Evolutionary conservation across 2,113 vertebrate genomes (phyloP), one percentile per base, ranked within the genome.

Genomic region (Ophthalmolycus amberensis): DNA sequence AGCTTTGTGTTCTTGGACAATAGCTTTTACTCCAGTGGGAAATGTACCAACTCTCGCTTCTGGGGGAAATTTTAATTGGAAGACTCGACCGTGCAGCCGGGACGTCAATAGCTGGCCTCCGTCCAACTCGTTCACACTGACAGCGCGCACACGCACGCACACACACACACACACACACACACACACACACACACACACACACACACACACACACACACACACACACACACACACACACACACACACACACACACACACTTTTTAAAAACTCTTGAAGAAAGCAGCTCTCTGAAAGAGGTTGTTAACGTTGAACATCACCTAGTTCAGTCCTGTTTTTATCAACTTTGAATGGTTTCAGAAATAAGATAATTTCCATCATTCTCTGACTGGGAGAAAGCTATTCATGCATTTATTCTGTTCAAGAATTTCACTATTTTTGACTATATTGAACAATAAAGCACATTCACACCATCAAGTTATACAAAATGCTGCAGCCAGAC

Each of bases 61-160:
- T 32, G 69, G 84, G 81, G 9, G 76, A 83, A 50, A 79, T 87
- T 92, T 90, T 90, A 92, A 94, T 92, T 91, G 71, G 71, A 73
- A 67, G 80, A 84, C 83, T 72, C 58, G 22, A 25, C 82, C 9
- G 46, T 73, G 74, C 42, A 59, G 79, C 59, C 48, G 14, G 27
- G 46, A 80, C 25, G 85, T 75, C 69, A 65, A 58, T 20, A 4
- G 42, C 48, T 89, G 88, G 75, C 85, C 16, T 52, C 5, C 18
- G 18, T 76, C 80, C 83, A 91, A 54, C 81, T 71, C 70, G 7
- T 46, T 62, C 7, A 72, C 3, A 68, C 59, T 52, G 58, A 37
- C 14, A 25, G 63, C 37, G 56, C 58, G n/a, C 6, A 64, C 64
- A 64, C 75, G 67, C n/a, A 42, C 34, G 22, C 34, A 42, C 70